Evolutionary conservation across 2,113 vertebrate species (phyloP).

Genomic region (Pseudonaja textilis): DNA sequence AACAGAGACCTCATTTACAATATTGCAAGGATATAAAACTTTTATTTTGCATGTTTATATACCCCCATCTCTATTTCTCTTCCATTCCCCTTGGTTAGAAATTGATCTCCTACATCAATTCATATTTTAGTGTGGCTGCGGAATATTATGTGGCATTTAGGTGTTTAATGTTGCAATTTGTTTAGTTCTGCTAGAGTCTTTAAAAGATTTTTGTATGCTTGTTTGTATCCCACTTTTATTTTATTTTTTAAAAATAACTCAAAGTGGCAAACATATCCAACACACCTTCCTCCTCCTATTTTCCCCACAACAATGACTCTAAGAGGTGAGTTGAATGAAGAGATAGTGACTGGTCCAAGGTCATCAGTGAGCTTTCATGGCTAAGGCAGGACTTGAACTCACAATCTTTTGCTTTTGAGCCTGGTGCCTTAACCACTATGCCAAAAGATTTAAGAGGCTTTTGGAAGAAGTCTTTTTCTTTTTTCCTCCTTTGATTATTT

Average conservation of each 20-base stretch:
- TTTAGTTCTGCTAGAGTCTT: not conserved
- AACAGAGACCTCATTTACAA: not conserved
- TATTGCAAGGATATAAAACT: not conserved
- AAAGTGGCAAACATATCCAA: not conserved
- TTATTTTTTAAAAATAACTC: not conserved
- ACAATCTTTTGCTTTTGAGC: not conserved
- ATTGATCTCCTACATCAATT: not conserved
- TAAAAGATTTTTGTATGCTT: not conserved
- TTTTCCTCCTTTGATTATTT: not conserved
- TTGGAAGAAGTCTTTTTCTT: not conserved
- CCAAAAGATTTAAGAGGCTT: not conserved
- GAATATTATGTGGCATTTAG: not conserved
- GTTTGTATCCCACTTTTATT: not conserved
- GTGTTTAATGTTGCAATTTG: not conserved
- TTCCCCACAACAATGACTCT: not conserved
- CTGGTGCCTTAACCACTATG: not conserved
- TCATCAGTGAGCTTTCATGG: not conserved
- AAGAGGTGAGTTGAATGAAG: not conserved
- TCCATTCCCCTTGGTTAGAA: not conserved
- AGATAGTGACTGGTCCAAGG: not conserved
- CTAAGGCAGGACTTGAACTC: not conserved
- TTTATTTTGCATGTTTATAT: not conserved
- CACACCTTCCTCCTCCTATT: not conserved
- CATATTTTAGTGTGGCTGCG: not conserved
- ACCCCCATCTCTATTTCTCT: not conserved